Conservation (phyloP, 2,797 vertebrate genomes). For the Coilia nasus region DNA sequence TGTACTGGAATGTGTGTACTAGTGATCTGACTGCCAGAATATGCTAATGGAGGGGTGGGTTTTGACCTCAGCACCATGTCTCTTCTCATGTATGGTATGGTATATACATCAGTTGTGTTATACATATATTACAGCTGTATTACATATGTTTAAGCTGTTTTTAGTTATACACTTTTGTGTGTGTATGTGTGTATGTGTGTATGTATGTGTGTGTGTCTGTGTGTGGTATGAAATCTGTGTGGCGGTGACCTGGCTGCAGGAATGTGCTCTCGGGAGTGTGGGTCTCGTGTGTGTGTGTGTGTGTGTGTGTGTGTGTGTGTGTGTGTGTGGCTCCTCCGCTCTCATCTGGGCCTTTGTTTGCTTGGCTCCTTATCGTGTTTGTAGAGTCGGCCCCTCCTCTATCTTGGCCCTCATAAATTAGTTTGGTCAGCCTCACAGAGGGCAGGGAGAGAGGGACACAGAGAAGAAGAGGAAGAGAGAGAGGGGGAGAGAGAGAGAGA, state of each 20-base stretch:
- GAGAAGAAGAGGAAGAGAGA: neutral
- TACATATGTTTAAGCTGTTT: too few species aligned
- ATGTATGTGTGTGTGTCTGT: neutral
- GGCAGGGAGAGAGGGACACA: neutral
- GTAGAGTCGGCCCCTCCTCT: conserved; percentile 60
- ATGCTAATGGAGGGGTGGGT: neutral
- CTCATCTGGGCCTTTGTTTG: conserved; percentile 61
- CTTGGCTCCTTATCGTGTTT: conserved; percentile 65
- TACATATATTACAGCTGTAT: too few species aligned
- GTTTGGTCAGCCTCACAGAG: conserved; percentile 65
- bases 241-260: neutral
- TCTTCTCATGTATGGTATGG: too few species aligned
- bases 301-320: conserved; percentile 4
- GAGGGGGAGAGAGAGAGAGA: neutral
- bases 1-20: neutral
- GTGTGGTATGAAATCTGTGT: neutral
- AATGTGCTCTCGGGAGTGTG: neutral
- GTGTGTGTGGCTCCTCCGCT: conserved; percentile 51
- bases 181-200: too few species aligned
- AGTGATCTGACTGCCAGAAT: neutral
- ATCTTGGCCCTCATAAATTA: conserved; percentile 71
- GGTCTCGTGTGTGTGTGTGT: neutral
- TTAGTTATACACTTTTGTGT: too few species aligned
- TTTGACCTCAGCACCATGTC: too few species aligned
- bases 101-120: too few species aligned